Evolutionary conservation across 2,888 invertebrate species (phyloP), one percentile per base, ranked within the genome.

Genomic region (Timema cristinae): DNA sequence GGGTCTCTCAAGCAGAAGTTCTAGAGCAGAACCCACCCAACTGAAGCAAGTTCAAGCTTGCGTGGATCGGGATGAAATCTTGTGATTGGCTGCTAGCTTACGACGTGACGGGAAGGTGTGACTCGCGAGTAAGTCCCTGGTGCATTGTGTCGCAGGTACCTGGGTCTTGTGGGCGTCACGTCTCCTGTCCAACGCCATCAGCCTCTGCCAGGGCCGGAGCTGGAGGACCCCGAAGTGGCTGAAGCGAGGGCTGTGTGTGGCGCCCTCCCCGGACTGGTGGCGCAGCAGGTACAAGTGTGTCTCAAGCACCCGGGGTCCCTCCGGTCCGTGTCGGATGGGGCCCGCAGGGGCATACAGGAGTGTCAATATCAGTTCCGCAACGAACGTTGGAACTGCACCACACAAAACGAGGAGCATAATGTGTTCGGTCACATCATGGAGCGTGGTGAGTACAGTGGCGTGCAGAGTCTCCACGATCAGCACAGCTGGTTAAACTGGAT

Each of bases 321-420:
- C 72, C 79, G 81, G 61, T 84, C 84, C 74, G 85, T 87, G 68
- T 83, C 84, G 13, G 81, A 84, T 61, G 87, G 87, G 13, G 85
- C 86, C 4, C 78, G 83, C n/a, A 79, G 83, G 56, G 86, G 86
- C 50, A 85, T 87, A 73, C 77, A 80, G 51, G 86, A 87, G 77
- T 87, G 87, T 76, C 85, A 86, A 77, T 80, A 81, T 71, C 86
- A 87, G 79, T 87, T 87, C 79, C 79, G 81, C 69, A 81, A 82
- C 77, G 85, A 86, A 77, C 79, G 86, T 11, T 87, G 87, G 87
- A 87, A 87, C 79, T 87, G 87, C 76, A 83, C 84, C 70, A 81
- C 82, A 7, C 75, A 74, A 47, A 77, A 77, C 54, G 78, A 79
- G 56, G 81, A 81, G 71, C 79, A 81, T 74, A 83, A 82, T 66